Base-by-base conservation (phyloP, 2,888 invertebrate species). In the Epinotia demarniana region DNA sequence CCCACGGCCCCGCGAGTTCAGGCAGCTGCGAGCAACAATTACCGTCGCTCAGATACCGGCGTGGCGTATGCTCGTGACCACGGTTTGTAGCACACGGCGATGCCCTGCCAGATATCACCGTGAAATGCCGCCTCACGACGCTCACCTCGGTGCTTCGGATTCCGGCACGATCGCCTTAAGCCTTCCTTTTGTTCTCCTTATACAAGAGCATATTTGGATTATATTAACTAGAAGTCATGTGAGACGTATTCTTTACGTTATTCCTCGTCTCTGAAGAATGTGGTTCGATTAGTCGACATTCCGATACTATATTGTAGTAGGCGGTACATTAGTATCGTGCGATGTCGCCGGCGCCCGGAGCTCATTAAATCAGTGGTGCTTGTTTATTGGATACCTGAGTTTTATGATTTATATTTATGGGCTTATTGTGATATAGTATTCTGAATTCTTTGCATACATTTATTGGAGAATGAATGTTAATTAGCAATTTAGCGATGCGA, bases 61-160 rank as follows among this genome's bases (percentile, higher is more conserved):
- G 91, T 90, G 92, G 88, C 85, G 90, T 91, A 91, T 92, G 91
- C 87, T 92, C 93, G 93, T 93, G 92, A 93, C 91, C 89, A 88
- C 84, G 87, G 87, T 90, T 90, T 88, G 89, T 89, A 86, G 92
- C 89, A 86, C 90, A 88, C 83, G 82, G 80, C 82, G 93, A 92
- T 93, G 92, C 87, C 90, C 88, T 85, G 83, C 79, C 83, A 89
- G 93, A 93, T 93, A 93, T 82, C 86, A 87, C 90, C 91, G 90
- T 91, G 90, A 92, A 92, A 92, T 91, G 92, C 91, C 90, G 89
- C 87, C 89, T 92, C 92, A 93, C 93, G 92, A 93, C 89, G 83
- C 81, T 83, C 89, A 89, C 88, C 87, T 83, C 82, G 83, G 81
- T 86, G 81, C 86, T 82, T 85, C 83, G 81, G 86, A 90, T 91